Evolutionary conservation across 1,140 invertebrate species (phyloP).

Genomic region (Macrobrachium rosenbergii): DNA sequence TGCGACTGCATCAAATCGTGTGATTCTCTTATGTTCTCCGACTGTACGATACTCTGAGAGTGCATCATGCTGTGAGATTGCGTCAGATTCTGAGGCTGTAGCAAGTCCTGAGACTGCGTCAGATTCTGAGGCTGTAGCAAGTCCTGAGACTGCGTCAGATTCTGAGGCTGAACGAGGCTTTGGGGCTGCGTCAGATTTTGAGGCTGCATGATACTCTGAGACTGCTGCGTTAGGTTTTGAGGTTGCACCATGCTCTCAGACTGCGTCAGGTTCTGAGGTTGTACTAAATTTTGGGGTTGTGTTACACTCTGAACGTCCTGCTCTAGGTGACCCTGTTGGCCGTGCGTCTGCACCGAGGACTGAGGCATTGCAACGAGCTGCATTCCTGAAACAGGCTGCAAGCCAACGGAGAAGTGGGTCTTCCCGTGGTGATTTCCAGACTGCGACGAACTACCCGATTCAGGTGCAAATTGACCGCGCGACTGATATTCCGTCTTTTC

Average conservation of each 20-base stretch:
- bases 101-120: conserved; percentile 18
- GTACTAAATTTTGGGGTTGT: neutral
- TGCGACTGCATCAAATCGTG: conserved; percentile 52
- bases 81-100: conserved; percentile 39
- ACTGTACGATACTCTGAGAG: conserved; percentile 33
- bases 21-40: conserved; percentile 40
- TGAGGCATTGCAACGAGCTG: conserved; percentile 24
- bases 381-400: conserved; percentile 43
- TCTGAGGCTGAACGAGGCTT: conserved; percentile 35
- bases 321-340: too few relatives aligned
- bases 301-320: too few relatives aligned
- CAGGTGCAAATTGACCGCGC: conserved; percentile 6
- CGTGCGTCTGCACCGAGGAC: neutral
- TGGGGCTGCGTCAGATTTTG: conserved; percentile 44
- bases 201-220: conserved; percentile 9
- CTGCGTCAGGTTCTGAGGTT: conserved; percentile 11
- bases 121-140: conserved; percentile 25
- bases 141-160: conserved; percentile 39
- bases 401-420: conserved; percentile 10
- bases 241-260: conserved; percentile 1
- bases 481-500: conserved; percentile 10
- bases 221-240: conserved; percentile 15
- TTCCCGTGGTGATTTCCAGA: conserved; percentile 9
- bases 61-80: conserved; percentile 19
- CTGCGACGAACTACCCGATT: neutral